phyloP scores from a whole-genome alignment of 1,140 invertebrate genomes.

The Leptoteleia sp. region DNA sequence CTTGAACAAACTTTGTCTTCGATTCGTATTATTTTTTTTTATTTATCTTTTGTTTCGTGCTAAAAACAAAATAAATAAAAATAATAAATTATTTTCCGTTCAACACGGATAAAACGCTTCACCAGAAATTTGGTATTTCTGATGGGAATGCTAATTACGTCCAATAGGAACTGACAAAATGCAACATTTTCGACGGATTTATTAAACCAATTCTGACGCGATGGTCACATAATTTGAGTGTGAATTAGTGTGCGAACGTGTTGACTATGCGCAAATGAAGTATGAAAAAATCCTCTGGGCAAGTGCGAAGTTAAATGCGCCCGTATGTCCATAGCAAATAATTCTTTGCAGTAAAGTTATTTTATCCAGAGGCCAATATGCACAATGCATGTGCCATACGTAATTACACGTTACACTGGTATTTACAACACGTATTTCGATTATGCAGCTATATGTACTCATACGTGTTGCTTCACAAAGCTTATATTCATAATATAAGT shows the following conservation, averaged over 20 bases:
- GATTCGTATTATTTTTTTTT: too few species aligned
- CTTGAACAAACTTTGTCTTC: too few species aligned
- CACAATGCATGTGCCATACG: conserved; percentile 20
- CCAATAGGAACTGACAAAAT: conserved; percentile 2
- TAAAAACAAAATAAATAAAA: not conserved
- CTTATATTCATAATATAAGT: conserved; percentile 38
- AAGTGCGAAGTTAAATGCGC: conserved; percentile 18
- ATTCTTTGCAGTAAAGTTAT: conserved; percentile 45
- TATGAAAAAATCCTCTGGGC: conserved; percentile 1
- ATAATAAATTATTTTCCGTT: conserved; percentile 17
- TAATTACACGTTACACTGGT: conserved; percentile 41
- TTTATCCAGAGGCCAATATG: conserved; percentile 37
- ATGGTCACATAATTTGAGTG: conserved; percentile 2
- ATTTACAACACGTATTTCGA: conserved; percentile 40
- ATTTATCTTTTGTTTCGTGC: too few species aligned
- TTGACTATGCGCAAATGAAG: conserved; percentile 2
- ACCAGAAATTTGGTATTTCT: conserved; percentile 7
- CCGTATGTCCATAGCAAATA: conserved; percentile 49
- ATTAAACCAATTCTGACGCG: conserved; percentile 6
- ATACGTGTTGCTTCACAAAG: conserved; percentile 10
- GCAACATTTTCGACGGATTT: conserved; percentile 17
- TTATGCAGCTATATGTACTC: conserved; percentile 6
- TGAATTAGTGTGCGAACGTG: not conserved
- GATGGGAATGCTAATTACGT: conserved; percentile 15
- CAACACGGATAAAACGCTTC: too few species aligned